These are phyloP conservation scores for Sinocyclocheilus anophthalmus DNA, from an alignment of 2,113 vertebrate genomes.

Conservation along the genomic window DNA sequence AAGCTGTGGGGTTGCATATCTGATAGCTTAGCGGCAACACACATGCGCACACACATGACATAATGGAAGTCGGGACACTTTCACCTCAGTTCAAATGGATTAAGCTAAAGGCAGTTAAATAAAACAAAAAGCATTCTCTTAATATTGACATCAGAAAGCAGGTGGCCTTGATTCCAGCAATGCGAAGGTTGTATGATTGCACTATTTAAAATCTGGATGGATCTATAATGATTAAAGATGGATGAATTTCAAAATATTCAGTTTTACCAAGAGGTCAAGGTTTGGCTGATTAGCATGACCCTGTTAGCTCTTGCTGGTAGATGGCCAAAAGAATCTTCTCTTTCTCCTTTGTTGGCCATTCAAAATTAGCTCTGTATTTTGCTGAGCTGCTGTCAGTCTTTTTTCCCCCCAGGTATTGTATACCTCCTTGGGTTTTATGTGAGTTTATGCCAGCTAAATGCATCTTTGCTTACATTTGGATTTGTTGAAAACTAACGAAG, in stretches of 20 bases:
- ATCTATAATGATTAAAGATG: slow-evolving; percentile 20
- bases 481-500: neutral
- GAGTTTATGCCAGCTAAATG: neutral
- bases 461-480: neutral
- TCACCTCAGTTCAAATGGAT: neutral
- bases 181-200: neutral
- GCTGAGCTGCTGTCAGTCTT: no score
- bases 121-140: neutral
- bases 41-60: neutral
- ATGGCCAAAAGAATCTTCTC: neutral
- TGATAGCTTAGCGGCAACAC: slow-evolving; percentile 4
- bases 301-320: neutral
- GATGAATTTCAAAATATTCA: neutral
- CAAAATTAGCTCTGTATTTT: neutral
- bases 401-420: neutral
- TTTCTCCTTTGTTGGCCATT: neutral
- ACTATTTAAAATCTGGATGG: neutral
- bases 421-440: neutral
- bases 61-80: neutral
- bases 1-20: slow-evolving; percentile 34
- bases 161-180: neutral
- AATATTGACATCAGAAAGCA: neutral
- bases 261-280: neutral
- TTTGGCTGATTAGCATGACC: neutral
- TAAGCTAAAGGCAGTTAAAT: neutral